These are phyloP conservation scores for Lamprologus sp. DNA, from an alignment of 2,113 vertebrate genomes.

Conservation along the genomic window DNA sequence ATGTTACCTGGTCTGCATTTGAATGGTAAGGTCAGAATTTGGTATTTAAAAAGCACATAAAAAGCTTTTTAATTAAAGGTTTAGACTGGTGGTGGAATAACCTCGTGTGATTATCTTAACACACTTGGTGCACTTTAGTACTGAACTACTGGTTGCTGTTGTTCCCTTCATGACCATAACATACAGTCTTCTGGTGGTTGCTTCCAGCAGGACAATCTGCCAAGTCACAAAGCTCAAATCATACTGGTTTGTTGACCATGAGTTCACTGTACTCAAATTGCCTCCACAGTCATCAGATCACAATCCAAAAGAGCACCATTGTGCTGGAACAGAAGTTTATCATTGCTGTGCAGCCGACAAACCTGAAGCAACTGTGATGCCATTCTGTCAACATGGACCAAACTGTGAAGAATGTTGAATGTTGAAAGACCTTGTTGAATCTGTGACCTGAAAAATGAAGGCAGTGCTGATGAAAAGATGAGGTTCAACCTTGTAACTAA, in stretches of 20 bases:
- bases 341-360: background rate
- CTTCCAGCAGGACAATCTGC: background rate
- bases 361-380: background rate
- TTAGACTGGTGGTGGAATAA: background rate
- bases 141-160: background rate
- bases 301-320: background rate
- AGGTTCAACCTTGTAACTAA: background rate
- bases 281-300: background rate
- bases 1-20: background rate
- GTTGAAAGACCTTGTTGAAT: background rate
- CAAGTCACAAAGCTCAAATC: background rate
- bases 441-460: background rate
- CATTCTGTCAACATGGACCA: background rate
- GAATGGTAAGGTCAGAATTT: background rate
- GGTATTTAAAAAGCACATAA: background rate
- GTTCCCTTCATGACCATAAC: background rate
- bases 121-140: background rate
- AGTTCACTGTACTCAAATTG: background rate
- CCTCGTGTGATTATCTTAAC: background rate
- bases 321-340: background rate
- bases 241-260: background rate
- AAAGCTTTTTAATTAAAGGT: background rate
- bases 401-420: background rate
- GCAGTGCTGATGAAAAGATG: background rate
- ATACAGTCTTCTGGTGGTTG: background rate